A percentile compares a stretch with the other conserved stretches of the same genome.
Conservation (phyloP, 2,113 vertebrate species). For the Tupaia chinensis region DNA sequence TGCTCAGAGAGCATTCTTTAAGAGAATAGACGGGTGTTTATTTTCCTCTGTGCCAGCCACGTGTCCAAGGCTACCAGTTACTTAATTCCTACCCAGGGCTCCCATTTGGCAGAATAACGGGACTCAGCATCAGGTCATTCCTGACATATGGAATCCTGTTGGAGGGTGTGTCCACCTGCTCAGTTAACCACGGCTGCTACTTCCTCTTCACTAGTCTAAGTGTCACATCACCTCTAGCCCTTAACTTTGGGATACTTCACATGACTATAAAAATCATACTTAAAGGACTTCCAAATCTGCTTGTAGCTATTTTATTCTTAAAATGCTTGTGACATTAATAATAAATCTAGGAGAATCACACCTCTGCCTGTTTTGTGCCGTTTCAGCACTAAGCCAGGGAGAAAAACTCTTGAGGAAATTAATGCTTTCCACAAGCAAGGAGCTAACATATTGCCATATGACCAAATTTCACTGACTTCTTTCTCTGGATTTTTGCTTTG, state of each 20-base stretch:
- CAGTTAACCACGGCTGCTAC: not conserved
- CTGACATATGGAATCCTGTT: not conserved
- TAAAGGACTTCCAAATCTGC: slow-evolving; percentile 30
- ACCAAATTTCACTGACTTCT: slow-evolving; percentile 42
- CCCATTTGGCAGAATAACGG: not conserved
- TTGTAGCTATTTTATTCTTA: slow-evolving; percentile 64
- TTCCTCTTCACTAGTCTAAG: not conserved
- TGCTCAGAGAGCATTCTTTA: slow-evolving; percentile 42
- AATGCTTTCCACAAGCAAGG: slow-evolving; percentile 56
- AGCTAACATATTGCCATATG: slow-evolving; percentile 11
- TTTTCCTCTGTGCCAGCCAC: slow-evolving; percentile 30
- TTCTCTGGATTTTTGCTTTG: slow-evolving; percentile 36
- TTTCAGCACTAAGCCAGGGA: slow-evolving; percentile 72
- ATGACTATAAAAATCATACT: slow-evolving; percentile 37
- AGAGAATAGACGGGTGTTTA: slow-evolving; percentile 18
- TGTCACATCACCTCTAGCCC: not conserved
- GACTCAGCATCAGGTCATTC: not conserved
- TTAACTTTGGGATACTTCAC: slow-evolving; percentile 47
- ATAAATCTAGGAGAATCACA: slow-evolving; percentile 63
- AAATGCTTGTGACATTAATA: slow-evolving; percentile 63
- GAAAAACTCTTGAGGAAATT: slow-evolving; percentile 57
- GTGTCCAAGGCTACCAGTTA: not conserved
- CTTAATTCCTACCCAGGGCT: not conserved
- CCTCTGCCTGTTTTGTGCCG: slow-evolving; percentile 76
- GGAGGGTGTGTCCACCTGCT: not conserved